Conservation (phyloP, 2,113 vertebrate genomes). For the Caranx ignobilis region DNA sequence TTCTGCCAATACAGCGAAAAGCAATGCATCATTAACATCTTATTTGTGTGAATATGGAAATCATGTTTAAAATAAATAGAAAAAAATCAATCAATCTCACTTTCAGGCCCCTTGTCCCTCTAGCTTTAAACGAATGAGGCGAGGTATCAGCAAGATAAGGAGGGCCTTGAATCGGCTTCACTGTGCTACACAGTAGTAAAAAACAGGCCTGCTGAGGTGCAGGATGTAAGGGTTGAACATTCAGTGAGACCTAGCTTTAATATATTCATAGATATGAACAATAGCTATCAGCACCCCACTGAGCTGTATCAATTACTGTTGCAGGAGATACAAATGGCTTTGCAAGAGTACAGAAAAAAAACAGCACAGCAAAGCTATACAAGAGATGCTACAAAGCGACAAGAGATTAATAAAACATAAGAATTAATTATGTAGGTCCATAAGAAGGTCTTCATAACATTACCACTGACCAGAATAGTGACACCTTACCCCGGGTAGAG, state of each 20-base stretch:
- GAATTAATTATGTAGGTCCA: slow-evolving; percentile 1
- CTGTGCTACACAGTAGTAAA: slow-evolving; percentile 1
- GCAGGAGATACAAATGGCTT: background rate
- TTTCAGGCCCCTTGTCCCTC: background rate
- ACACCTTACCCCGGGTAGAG: background rate
- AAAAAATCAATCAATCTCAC: slow-evolving; percentile 11
- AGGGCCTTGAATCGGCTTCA: background rate
- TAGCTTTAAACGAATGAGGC: background rate
- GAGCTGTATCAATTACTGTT: background rate
- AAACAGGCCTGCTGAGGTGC: background rate
- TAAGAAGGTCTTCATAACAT: background rate
- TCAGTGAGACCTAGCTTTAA: slow-evolving; percentile 15
- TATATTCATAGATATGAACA: slow-evolving; percentile 21
- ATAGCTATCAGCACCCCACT: background rate
- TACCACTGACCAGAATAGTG: background rate
- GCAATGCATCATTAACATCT: slow-evolving; percentile 9
- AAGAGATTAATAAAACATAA: slow-evolving; percentile 3
- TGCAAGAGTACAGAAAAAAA: background rate
- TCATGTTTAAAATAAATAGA: background rate
- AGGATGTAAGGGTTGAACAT: slow-evolving; percentile 5
- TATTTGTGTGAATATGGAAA: slow-evolving; percentile 28
- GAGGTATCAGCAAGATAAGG: background rate
- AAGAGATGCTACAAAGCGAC: background rate
- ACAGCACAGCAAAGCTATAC: background rate
- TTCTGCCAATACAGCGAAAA: slow-evolving; percentile 23